Evolutionary conservation across 2,113 vertebrate species (phyloP).

Genomic region (Callipepla squamata): DNA sequence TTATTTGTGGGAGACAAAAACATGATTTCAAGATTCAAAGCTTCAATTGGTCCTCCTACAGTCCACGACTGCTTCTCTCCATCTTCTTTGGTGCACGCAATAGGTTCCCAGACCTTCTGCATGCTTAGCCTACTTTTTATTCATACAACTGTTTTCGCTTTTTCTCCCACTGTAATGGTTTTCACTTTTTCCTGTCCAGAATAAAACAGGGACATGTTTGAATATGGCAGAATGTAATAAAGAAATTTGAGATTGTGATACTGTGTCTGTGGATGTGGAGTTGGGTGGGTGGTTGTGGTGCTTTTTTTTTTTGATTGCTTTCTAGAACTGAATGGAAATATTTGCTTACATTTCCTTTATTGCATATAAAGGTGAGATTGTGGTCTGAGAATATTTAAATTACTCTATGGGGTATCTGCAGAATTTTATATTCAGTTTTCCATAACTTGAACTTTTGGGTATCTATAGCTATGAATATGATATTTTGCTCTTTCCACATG

Average conservation of each 20-base stretch:
- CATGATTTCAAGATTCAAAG: not conserved
- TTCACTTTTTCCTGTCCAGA: not conserved
- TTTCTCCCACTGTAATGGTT: not conserved
- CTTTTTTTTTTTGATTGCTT: not conserved
- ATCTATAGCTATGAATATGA: not conserved
- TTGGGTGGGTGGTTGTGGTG: not conserved
- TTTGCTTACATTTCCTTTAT: not conserved
- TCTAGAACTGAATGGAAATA: not conserved
- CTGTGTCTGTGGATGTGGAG: not conserved
- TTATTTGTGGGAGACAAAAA: not conserved
- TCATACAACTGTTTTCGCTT: not conserved
- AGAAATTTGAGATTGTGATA: not conserved
- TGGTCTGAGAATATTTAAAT: not conserved
- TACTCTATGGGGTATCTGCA: not conserved
- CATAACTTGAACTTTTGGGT: not conserved
- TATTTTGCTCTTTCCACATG: not conserved
- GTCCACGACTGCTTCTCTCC: not conserved
- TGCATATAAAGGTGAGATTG: not conserved
- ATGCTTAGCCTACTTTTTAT: not conserved
- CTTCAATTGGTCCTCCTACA: accelerated
- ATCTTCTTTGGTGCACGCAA: not conserved
- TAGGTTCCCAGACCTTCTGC: not conserved
- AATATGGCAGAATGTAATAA: not conserved
- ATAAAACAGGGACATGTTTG: not conserved
- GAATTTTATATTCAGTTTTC: not conserved